These are phyloP conservation scores for Alca torda DNA, from an alignment of 2,797 vertebrate genomes.

Conservation along the genomic window DNA sequence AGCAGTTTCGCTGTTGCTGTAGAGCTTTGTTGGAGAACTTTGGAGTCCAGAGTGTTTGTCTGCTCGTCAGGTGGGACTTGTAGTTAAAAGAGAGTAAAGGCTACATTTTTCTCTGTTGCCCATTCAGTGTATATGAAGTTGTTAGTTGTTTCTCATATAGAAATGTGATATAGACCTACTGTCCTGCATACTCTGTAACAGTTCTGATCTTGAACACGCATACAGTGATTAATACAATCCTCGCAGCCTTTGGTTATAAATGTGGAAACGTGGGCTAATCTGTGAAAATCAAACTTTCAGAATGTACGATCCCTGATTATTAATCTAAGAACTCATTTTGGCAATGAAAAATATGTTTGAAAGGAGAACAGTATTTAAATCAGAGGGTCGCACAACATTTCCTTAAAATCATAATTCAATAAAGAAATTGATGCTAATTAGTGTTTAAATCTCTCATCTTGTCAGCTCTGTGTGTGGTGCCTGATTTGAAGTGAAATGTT, in stretches of 20 bases:
- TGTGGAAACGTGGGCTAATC: not conserved
- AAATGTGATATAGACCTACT: not conserved
- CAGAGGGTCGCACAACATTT: not conserved
- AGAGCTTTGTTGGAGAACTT: not conserved
- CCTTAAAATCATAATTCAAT: constrained; percentile 25
- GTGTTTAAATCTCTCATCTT: constrained; percentile 41
- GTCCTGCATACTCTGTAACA: not conserved
- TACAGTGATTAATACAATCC: not conserved
- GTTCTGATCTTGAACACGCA: not conserved
- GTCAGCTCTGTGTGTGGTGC: constrained; percentile 9
- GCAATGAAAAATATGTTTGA: not conserved
- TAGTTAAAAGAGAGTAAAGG: not conserved
- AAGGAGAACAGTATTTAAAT: constrained; percentile 45
- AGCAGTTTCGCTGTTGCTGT: not conserved
- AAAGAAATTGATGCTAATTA: constrained; percentile 42
- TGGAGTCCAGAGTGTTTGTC: not conserved
- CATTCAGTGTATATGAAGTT: not conserved
- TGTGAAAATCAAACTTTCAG: not conserved
- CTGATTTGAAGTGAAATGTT: constrained; percentile 45
- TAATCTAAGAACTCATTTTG: not conserved
- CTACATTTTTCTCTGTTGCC: not conserved
- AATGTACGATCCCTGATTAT: not conserved
- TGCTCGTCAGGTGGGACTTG: not conserved
- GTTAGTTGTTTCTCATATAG: not conserved
- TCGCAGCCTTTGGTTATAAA: not conserved